Conservation (phyloP, 2,797 vertebrate species). For the Strix occidentalis region DNA sequence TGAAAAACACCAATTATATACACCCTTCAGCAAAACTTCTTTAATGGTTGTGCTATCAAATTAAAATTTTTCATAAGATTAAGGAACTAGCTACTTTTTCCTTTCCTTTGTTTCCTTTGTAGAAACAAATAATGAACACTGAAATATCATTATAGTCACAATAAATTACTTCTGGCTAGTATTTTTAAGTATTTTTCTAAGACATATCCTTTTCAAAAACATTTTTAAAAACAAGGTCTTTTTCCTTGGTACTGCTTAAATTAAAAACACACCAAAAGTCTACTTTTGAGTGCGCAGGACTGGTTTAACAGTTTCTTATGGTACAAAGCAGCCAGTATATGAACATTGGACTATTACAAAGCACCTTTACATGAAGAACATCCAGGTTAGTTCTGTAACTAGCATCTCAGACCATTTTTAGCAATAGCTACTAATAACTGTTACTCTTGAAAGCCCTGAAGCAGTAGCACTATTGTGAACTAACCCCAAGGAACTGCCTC, state of each 20-base stretch:
- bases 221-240: constrained; percentile 27
- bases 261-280: constrained; percentile 17
- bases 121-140: background rate
- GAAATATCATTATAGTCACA: background rate
- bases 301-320: constrained; percentile 36
- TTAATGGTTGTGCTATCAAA: background rate
- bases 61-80: background rate
- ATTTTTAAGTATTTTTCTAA: constrained; percentile 32
- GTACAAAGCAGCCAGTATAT: background rate
- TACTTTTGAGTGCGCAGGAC: background rate
- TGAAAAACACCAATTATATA: background rate
- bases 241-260: constrained; percentile 1
- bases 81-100: background rate
- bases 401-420: constrained; percentile 10
- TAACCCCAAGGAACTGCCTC: background rate
- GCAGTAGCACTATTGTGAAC: constrained; percentile 8
- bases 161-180: background rate
- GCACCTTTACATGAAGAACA: background rate
- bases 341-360: background rate
- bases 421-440: constrained; percentile 39
- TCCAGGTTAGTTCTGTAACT: background rate
- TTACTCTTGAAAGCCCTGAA: constrained; percentile 44
- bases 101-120: background rate
- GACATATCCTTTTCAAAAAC: constrained; percentile 22
- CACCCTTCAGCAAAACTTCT: background rate